Evolutionary conservation across 2,888 invertebrate genomes (phyloP), one percentile per base, ranked within the genome.

Genomic region (Drosophila demipolita): DNA sequence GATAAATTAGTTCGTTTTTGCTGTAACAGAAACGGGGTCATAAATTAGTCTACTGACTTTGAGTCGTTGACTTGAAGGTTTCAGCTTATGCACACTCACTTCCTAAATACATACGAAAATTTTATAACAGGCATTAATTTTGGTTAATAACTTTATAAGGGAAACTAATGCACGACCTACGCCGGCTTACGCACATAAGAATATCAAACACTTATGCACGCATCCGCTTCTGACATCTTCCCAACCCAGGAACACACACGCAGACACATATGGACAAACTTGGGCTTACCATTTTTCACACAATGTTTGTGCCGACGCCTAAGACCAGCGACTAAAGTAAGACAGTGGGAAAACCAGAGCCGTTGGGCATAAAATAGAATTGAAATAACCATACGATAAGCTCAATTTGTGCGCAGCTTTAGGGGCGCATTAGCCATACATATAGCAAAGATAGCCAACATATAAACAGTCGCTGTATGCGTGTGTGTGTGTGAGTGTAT

Each of bases 381-480:
- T 84, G 89, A 84, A 87, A 90, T 87, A 87, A 87, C 82, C 90
- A 87, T 87, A 87, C 87, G 90, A 87, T 87, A 87, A 87, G 89
- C 87, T 85, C 90, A 87, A 87, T 87, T 87, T 87, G 87, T 87
- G 90, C 85, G 90, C 85, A 89, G 90, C 89, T 90, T 90, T 86
- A 89, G 86, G 88, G 70, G 87, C 71, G 86, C 86, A 86, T 86
- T 86, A 86, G 89, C 86, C 86, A 68, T 78, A 85, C 85, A 90
- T 90, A 86, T 88, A 88, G 78, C 90, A 86, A 83, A 89, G 85
- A 86, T 89, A 86, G 85, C 89, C 86, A 66, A 69, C 87, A 67
- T 54, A 65, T 66, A 79, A 70, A 66, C 66, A 38, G 45, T 40
- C 75, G 11, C 3, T 55, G 53, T 52, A 48, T 64, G 15, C 36